A percentile compares a stretch with the other conserved stretches of the same genome.
Conservation (phyloP, 2,888 invertebrate genomes). For the Pristionchus japonicus region DNA sequence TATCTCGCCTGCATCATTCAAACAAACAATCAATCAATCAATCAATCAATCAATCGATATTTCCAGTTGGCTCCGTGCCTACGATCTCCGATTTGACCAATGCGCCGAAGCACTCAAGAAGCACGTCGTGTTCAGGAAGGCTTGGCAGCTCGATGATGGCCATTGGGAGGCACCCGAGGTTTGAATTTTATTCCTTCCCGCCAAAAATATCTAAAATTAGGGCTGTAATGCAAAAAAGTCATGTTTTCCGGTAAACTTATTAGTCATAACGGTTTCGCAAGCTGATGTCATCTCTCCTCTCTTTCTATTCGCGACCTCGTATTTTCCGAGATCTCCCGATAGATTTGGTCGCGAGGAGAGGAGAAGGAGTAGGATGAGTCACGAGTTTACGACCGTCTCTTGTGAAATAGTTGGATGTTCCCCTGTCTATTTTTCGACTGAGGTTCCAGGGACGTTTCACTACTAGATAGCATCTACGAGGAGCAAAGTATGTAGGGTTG, state of each 20-base stretch:
- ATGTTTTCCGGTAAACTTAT: not conserved
- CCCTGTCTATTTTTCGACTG: not conserved
- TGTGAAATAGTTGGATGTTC: not conserved
- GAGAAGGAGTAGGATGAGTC: not conserved
- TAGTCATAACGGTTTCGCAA: not conserved
- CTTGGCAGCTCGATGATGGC: slow-evolving; percentile 72
- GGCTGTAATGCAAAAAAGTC: not conserved
- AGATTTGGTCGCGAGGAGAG: not conserved
- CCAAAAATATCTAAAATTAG: not conserved
- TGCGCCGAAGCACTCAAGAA: slow-evolving; percentile 71
- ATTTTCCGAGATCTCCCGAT: slow-evolving; percentile 37
- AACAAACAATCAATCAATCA: too few relatives aligned
- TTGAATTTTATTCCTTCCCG: not conserved
- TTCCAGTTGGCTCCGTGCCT: slow-evolving; percentile 61
- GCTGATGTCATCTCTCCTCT: slow-evolving; percentile 17
- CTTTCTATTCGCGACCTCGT: not conserved
- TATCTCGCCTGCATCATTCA: not conserved
- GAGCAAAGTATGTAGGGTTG: not conserved
- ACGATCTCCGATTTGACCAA: slow-evolving; percentile 65
- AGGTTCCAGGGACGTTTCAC: not conserved
- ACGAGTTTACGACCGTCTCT: not conserved
- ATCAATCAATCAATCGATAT: not conserved
- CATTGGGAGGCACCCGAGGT: slow-evolving; percentile 75
- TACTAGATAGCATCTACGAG: not conserved
- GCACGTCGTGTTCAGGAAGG: slow-evolving; percentile 70